Evolutionary conservation across 1,140 invertebrate genomes (phyloP).

Genomic region (Leptonema lineaticorne): DNA sequence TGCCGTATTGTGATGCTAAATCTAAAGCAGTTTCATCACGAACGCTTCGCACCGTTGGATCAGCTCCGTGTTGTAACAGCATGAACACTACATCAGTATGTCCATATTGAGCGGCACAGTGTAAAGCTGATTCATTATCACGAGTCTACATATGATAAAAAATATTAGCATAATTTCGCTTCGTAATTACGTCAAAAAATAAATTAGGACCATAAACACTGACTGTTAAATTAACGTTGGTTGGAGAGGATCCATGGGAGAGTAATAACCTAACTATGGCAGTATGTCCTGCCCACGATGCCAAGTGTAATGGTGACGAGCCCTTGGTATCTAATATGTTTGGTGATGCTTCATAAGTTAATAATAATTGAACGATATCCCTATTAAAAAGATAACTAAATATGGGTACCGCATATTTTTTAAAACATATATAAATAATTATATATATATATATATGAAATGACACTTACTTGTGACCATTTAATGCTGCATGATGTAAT

Average conservation of each 20-base stretch:
- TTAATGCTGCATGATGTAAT: constrained; percentile 90
- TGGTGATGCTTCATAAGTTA: constrained; percentile 86
- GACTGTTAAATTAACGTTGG: constrained; percentile 67
- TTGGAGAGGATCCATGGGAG: constrained; percentile 58
- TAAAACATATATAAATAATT: neutral
- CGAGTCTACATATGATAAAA: constrained; percentile 74
- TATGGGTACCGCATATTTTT: too few species aligned
- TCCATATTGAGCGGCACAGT: constrained; percentile 93
- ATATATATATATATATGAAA: neutral
- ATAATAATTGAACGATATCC: constrained; percentile 82
- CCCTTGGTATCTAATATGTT: constrained; percentile 74
- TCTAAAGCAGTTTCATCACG: constrained; percentile 91
- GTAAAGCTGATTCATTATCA: constrained; percentile 90
- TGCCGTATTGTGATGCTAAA: constrained; percentile 89
- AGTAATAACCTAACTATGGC: constrained; percentile 77
- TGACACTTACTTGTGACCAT: constrained; percentile 83
- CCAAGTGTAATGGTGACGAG: constrained; percentile 73
- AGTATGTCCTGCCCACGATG: constrained; percentile 83
- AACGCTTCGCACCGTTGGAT: constrained; percentile 86
- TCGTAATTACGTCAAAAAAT: constrained; percentile 11
- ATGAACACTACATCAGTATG: constrained; percentile 86
- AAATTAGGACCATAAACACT: constrained; percentile 22
- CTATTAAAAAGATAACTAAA: constrained; percentile 58
- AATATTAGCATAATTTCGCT: constrained; percentile 27
- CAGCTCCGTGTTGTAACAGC: constrained; percentile 82